Percentiles rank a stretch among this genome's conserved stretches.
phyloP scores from a whole-genome alignment of 2,888 invertebrate species.

The Polyommatus icarus region DNA sequence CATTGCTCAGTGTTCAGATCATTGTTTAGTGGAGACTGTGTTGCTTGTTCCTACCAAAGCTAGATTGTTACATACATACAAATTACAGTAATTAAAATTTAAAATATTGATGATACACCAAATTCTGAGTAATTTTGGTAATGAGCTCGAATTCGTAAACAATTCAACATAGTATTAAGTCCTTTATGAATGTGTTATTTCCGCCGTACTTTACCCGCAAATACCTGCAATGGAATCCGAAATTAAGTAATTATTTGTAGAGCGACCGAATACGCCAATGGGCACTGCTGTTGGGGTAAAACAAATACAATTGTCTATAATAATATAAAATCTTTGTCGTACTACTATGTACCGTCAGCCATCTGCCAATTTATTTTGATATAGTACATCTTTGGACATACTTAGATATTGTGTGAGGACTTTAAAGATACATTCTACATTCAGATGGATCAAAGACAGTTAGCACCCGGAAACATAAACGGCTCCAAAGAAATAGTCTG shows the following conservation, averaged over 20 bases:
- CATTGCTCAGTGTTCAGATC: not conserved
- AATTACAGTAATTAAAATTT: too few relatives aligned
- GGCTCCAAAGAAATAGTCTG: not conserved
- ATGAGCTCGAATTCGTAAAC: not conserved
- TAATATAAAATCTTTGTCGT: not conserved
- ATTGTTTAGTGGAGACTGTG: too few relatives aligned
- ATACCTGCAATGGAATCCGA: not conserved
- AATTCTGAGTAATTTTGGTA: not conserved
- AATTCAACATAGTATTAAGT: not conserved
- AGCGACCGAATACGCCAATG: not conserved
- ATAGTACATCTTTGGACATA: not conserved
- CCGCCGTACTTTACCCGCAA: not conserved
- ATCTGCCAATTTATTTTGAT: too few relatives aligned
- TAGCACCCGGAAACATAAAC: not conserved
- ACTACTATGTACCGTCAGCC: not conserved
- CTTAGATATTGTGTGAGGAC: not conserved
- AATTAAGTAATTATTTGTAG: constrained; percentile 3
- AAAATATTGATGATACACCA: too few relatives aligned
- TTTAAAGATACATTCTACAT: not conserved
- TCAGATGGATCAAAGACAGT: constrained; percentile 4
- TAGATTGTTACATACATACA: too few relatives aligned
- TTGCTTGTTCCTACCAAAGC: too few relatives aligned
- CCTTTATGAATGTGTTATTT: not conserved
- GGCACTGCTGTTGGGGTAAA: not conserved
- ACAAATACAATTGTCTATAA: not conserved